Evolutionary conservation across 2,888 invertebrate genomes (phyloP).

Genomic region (Amphimallon solstitiale): DNA sequence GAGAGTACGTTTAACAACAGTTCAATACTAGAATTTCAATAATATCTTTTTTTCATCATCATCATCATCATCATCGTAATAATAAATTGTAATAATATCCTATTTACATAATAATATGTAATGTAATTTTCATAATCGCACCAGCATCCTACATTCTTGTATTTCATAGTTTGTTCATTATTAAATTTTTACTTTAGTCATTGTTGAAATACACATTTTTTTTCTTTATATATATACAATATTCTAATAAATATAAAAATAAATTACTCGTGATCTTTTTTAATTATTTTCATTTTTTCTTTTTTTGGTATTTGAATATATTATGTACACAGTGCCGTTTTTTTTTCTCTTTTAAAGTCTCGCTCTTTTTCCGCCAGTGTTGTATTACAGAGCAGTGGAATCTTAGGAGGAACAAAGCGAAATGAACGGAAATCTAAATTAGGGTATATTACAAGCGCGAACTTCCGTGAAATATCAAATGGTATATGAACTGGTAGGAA

Average conservation of each 20-base stretch:
- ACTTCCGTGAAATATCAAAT: too few relatives aligned
- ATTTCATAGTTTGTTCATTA: not conserved
- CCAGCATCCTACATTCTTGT: slow-evolving; percentile 34
- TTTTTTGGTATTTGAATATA: too few relatives aligned
- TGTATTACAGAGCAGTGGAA: not conserved
- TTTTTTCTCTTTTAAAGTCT: not conserved
- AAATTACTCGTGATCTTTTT: slow-evolving; percentile 54
- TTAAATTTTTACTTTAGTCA: too few relatives aligned
- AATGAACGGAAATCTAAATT: too few relatives aligned
- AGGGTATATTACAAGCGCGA: too few relatives aligned
- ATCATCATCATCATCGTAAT: too few relatives aligned
- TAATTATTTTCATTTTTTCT: slow-evolving; percentile 41
- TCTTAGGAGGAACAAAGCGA: slow-evolving; percentile 11
- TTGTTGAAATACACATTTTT: slow-evolving; percentile 27
- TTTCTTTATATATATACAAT: slow-evolving; percentile 47
- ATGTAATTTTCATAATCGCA: slow-evolving; percentile 17
- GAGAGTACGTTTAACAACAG: slow-evolving; percentile 44
- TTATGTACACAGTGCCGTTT: slow-evolving; percentile 30
- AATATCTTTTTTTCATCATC: too few relatives aligned
- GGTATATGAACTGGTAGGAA: too few relatives aligned
- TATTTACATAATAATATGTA: slow-evolving; percentile 26
- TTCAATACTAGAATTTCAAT: slow-evolving; percentile 42
- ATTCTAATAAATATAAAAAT: slow-evolving; percentile 60
- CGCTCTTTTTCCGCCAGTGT: not conserved
- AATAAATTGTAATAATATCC: slow-evolving; percentile 10